Percentiles rank a stretch among this genome's conserved stretches.
Conservation (phyloP, 2,113 vertebrate genomes). For the Malurus cyaneus region DNA sequence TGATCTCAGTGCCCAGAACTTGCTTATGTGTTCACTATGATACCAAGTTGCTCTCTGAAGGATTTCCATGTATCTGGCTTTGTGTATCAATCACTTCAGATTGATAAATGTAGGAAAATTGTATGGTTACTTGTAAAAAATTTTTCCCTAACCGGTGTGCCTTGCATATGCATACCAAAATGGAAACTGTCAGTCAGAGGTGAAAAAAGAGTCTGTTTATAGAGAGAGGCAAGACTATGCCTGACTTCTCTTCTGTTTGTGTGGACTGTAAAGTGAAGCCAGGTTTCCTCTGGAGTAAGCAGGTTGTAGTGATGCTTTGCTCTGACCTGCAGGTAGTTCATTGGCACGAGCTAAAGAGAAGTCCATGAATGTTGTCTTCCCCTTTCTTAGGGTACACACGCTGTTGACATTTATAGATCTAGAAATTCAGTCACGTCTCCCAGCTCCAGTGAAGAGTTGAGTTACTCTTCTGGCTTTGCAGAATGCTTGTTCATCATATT, state of each 20-base stretch:
- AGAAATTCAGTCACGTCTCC: not conserved
- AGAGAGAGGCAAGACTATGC: not conserved
- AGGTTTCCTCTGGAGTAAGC: not conserved
- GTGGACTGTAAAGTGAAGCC: not conserved
- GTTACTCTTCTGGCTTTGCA: not conserved
- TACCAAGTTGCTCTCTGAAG: not conserved
- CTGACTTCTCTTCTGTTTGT: not conserved
- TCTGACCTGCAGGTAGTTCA: not conserved
- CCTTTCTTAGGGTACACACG: not conserved
- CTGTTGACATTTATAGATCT: not conserved
- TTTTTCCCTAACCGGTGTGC: not conserved
- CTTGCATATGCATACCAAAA: not conserved
- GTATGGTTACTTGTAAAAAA: not conserved
- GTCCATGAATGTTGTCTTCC: rapidly evolving
- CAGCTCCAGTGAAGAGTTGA: not conserved
- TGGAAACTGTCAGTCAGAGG: not conserved
- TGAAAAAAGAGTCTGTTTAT: not conserved
- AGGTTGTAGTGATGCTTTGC: not conserved
- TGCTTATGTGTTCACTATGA: not conserved
- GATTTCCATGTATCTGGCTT: not conserved
- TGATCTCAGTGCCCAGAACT: not conserved
- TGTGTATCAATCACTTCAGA: not conserved
- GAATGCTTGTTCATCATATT: not conserved
- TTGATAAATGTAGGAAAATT: not conserved
- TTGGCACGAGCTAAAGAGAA: not conserved